phyloP scores from a whole-genome alignment of 1,140 invertebrate species.

The Vanessa tameamea region DNA sequence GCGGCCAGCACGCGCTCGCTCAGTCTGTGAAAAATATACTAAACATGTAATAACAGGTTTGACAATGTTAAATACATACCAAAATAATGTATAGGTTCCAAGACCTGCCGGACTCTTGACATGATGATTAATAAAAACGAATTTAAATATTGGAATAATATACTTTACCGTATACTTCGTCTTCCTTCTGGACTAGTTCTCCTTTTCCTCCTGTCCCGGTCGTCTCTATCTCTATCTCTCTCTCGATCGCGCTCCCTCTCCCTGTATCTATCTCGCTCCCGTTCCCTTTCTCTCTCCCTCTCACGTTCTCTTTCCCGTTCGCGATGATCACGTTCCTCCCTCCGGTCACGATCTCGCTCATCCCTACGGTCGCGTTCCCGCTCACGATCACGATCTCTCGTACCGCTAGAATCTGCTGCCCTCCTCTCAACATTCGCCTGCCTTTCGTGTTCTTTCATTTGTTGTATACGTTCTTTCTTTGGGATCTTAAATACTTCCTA shows the following conservation, averaged over 20 bases:
- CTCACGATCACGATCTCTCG: conserved; percentile 60
- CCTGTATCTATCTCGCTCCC: conserved; percentile 55
- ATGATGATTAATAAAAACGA: too few relatives aligned
- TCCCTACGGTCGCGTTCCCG: conserved; percentile 55
- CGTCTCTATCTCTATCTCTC: conserved; percentile 55
- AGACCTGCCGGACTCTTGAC: too few relatives aligned
- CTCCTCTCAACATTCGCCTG: conserved; percentile 85
- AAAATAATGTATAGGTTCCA: too few relatives aligned
- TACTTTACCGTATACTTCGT: conserved; percentile 64
- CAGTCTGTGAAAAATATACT: conserved; percentile 40
- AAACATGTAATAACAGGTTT: too few relatives aligned
- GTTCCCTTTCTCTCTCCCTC: conserved; percentile 54
- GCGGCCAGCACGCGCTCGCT: conserved; percentile 68
- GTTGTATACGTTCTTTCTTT: conserved; percentile 95
- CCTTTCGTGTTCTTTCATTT: conserved; percentile 95
- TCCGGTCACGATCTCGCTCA: conserved; percentile 58
- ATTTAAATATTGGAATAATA: too few relatives aligned
- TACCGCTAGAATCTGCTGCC: conserved; percentile 69
- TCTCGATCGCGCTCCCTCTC: conserved; percentile 59
- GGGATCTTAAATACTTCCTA: conserved; percentile 93
- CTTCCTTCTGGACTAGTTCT: conserved; percentile 68
- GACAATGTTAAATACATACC: too few relatives aligned
- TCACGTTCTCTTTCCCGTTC: conserved; percentile 55
- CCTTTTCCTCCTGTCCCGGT: conserved; percentile 75
- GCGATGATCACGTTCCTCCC: conserved; percentile 49